Conservation (phyloP, 2,797 vertebrate species). For the Notolepis coatsorum region DNA sequence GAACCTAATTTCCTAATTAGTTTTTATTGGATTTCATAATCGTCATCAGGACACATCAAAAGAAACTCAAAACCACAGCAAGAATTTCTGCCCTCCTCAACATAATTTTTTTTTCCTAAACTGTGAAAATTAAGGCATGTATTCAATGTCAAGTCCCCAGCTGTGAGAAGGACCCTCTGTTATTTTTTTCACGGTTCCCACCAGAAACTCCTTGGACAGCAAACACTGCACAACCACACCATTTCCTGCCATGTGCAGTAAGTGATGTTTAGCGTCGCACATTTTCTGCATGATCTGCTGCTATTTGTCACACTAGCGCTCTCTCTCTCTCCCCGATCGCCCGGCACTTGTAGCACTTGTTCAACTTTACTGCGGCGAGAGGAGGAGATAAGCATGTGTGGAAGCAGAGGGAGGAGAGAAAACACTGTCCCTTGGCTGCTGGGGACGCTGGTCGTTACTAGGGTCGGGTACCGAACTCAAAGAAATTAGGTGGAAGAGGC, state of each 20-base stretch:
- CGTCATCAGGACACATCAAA: constrained; percentile 84
- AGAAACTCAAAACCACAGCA: constrained; percentile 85
- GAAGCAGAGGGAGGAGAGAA: constrained; percentile 30
- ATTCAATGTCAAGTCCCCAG: constrained; percentile 79
- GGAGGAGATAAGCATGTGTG: constrained; percentile 32
- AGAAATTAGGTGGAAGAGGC: no score
- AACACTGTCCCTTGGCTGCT: constrained; percentile 23
- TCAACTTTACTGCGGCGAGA: constrained; percentile 56
- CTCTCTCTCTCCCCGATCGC: constrained; percentile 56
- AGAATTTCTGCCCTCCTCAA: constrained; percentile 84
- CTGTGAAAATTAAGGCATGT: constrained; percentile 81
- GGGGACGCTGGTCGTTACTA: constrained; percentile 21
- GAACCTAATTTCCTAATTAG: constrained; percentile 86
- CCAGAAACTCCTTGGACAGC: constrained; percentile 82
- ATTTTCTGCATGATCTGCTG: constrained; percentile 86
- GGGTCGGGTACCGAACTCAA: neutral
- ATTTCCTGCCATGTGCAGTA: constrained; percentile 76
- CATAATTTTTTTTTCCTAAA: constrained; percentile 73
- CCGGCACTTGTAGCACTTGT: constrained; percentile 68
- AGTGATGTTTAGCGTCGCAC: constrained; percentile 85
- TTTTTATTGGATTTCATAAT: constrained; percentile 89
- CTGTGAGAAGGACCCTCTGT: constrained; percentile 73
- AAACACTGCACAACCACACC: constrained; percentile 80
- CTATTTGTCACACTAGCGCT: constrained; percentile 79
- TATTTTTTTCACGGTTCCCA: constrained; percentile 51